Evolutionary conservation across 2,888 invertebrate species (phyloP).

Genomic region (Clostera curtula): DNA sequence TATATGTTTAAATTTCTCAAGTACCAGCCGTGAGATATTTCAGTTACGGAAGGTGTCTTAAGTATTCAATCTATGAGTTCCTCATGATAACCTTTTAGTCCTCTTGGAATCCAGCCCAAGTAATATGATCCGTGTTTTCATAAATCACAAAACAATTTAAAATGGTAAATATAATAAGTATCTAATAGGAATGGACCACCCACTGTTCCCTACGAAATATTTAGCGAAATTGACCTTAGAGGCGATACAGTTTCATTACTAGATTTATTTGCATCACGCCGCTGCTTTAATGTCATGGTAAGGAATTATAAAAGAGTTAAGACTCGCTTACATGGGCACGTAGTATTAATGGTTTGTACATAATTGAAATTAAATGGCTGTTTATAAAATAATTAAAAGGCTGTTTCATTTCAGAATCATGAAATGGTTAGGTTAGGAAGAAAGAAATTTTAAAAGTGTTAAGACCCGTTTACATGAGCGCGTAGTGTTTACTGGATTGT

Average conservation of each 20-base stretch:
- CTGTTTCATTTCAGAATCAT: too few relatives aligned
- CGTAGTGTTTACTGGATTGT: background rate
- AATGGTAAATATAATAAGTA: constrained; percentile 8
- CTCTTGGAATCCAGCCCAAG: too few relatives aligned
- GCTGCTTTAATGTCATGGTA: constrained; percentile 27
- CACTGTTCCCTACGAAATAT: constrained; percentile 21
- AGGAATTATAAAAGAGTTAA: constrained; percentile 19
- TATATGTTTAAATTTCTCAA: too few relatives aligned
- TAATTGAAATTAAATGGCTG: background rate
- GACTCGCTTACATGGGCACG: constrained; percentile 7
- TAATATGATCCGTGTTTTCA: constrained; percentile 3
- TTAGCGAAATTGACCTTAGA: constrained; percentile 30
- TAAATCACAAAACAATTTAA: constrained; percentile 4
- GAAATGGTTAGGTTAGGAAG: too few relatives aligned
- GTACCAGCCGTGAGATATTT: too few relatives aligned
- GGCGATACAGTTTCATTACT: constrained; percentile 30
- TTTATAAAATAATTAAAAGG: too few relatives aligned
- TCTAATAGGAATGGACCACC: constrained; percentile 20
- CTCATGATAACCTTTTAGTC: too few relatives aligned
- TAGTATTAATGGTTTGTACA: background rate
- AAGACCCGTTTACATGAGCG: constrained; percentile 9
- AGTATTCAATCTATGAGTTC: too few relatives aligned
- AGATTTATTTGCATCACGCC: constrained; percentile 27
- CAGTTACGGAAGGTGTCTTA: too few relatives aligned
- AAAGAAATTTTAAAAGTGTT: too few relatives aligned